Base-by-base conservation (phyloP, 2,113 vertebrate species). In the Crypturellus undulatus region DNA sequence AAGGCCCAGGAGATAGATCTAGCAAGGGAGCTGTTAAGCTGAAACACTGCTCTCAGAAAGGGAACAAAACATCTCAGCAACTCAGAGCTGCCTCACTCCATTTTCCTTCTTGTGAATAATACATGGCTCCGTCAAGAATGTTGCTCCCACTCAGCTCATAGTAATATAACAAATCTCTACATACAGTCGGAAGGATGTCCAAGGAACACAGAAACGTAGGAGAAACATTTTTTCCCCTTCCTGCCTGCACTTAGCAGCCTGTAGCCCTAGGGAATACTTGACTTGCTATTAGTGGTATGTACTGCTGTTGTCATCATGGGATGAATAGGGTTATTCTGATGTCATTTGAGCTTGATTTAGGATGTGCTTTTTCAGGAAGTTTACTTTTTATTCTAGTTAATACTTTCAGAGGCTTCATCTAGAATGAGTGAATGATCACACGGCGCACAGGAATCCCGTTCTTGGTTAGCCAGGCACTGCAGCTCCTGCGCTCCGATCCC, bases 21-120 rank as follows among this genome's bases (percentile, higher is more conserved):
- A 67, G 58, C 34, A 38, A 84, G 67, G 47, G 49, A 89, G 67
- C 43, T 92, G 70, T 89, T 94, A 87, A 94, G 43, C 43, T 87
- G 84, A 72, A 88, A 62, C 2, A 1, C 5, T 88, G 32, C 60
- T 92, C 64, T 83, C 60, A 75, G 83, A 78, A 86, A 93, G 28
- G 78, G 43, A 91, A 69, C 28, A 79, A 84, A 96, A 59, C 19
- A 75, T 42, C 56, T 47, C 34, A 36, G 85, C 71, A 59, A 15
- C 42, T 54, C 64, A 14, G 73, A 80, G 47, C 34, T 65, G 63
- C 34, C 38, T 88, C 18, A 0, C 34, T 26, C 40, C 65, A 64
- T 60, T 89, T 65, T 34, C 85, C 36, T 88, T 34, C 73, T 77
- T 54, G 68, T 94, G 90, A 94, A 96, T 95, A 94, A 96, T 95